Evolutionary conservation across 1,140 invertebrate species (phyloP).

Genomic region (Pogonus chalceus): DNA sequence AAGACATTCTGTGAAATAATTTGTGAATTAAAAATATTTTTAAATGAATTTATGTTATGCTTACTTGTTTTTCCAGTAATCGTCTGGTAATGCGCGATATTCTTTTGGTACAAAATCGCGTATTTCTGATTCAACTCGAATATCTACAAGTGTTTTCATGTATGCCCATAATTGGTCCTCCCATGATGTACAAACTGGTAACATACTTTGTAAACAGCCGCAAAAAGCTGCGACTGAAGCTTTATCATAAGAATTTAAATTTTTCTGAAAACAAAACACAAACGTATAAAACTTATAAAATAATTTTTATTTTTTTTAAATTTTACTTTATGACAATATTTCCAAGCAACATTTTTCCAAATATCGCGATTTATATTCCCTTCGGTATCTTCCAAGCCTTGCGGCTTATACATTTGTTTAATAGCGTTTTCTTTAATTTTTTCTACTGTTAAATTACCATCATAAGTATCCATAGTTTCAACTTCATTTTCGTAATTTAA

Average conservation of each 20-base stretch:
- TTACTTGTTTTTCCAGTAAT: conserved; percentile 68
- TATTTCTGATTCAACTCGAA: conserved; percentile 64
- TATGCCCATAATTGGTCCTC: conserved; percentile 87
- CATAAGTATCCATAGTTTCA: conserved; percentile 19
- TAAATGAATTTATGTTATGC: conserved; percentile 15
- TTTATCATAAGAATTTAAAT: conserved; percentile 25
- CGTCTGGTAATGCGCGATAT: conserved; percentile 54
- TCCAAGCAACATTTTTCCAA: conserved; percentile 82
- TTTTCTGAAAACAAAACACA: conserved; percentile 17
- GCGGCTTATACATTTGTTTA: conserved; percentile 13
- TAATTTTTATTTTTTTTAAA: conserved; percentile 16
- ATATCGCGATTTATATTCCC: conserved; percentile 83
- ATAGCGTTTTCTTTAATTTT: conserved; percentile 12
- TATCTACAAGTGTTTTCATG: conserved; percentile 71
- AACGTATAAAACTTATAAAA: not conserved
- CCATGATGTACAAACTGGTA: conserved; percentile 70
- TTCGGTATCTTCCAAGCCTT: conserved; percentile 44
- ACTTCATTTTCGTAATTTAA: conserved; percentile 31
- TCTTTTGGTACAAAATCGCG: conserved; percentile 38
- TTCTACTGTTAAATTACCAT: conserved; percentile 1
- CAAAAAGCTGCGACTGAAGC: conserved; percentile 46
- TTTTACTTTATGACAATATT: conserved; percentile 47
- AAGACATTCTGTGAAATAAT: conserved; percentile 46
- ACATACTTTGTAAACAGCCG: conserved; percentile 66
- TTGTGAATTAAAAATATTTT: conserved; percentile 12